Evolutionary conservation across 1,140 invertebrate species (phyloP), one percentile per base, ranked within the genome.

Genomic region (Rhizoglyphus robini): DNA sequence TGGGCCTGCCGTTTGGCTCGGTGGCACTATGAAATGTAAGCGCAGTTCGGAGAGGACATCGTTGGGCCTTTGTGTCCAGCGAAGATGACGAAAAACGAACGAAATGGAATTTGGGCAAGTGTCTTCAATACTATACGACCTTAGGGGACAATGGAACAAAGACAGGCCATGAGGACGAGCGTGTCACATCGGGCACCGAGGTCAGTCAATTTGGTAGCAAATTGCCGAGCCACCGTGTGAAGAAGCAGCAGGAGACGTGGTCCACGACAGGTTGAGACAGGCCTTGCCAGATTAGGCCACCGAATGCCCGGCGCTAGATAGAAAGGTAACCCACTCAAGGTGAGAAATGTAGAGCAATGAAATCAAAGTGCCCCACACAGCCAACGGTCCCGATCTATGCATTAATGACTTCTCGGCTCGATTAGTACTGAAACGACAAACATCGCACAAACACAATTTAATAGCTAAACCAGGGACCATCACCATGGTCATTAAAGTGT

Each of bases 41-140:
- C 36, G 36, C n/a, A n/a, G n/a, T n/a, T n/a, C n/a, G 8, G 18
- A 54, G 8, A 54, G 8, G 51, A 8, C 8, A 54, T 20, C 51
- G 51, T 54, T 54, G 8, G 23, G 8, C 31, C 31, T 54, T 8
- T 54, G 51, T 5, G 51, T 20, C 51, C 20, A 54, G 23, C 20
- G 31, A 32, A 23, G 15, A 5, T 23, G 8, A 27, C 8, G 51
- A 27, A 32, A 27, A 25, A 54, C 23, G 51, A 23, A 8, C 31
- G 20, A 54, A 54, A 54, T 54, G 51, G 51, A 54, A 54, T 54
- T 54, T 32, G 51, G 51, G 51, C 51, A 54, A 54, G 51, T 54
- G 51, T 54, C 20, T 20, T 8, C 51, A 54, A 25, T 46, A 23
- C 41, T 46, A 54, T 54, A 23, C 20, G 51, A 54, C 51, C 51